Evolutionary conservation across 92 coral and sea anemone species (phyloP), one percentile per base, ranked within the genome.

Genomic region (Virgularia gustaviana): DNA sequence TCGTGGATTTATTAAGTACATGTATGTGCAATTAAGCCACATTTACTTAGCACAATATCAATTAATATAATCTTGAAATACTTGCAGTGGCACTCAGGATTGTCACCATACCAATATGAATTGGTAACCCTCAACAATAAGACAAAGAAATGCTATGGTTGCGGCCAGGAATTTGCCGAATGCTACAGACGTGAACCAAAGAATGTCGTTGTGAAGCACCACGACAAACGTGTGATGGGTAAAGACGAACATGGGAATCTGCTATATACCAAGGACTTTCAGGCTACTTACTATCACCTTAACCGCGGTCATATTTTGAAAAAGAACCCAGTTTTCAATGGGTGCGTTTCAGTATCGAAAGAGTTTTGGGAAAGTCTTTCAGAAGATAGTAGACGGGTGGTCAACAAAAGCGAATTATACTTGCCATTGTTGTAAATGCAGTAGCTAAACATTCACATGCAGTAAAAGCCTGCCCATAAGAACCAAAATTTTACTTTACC

Each of bases 241-340:
- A 47, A 47, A 47, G 18, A 62, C 70, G 45, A 35, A 62, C 44
- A 62, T 15, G 70, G 70, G 31, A 62, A 62, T 24, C 44, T 62
- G 49, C 28, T 58, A 9, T 58, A 58, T 41, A 58, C 3, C 34
- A 9, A 58, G 9, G 65, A 19, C 65, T 58, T 58, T 23, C 65
- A 58, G 34, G 65, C 65, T 28, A 41, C 65, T 16, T 58, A 58
- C 65, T 58, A 62, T 20, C 70, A 62, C 70, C 70, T 62, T 34
- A 62, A 62, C 37, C 70, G 45, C 38, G 9, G 25, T 30, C 70
- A 62, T 49, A 62, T 62, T 15, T 35, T 62, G 23, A 62, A 7
- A 10, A 62, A 62, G 19, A 62, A 62, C 22, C 29, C 47, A 6
- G 8, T 62, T 3, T 62, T 62, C 49, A 20, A 62, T 36, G 70